Evolutionary conservation across 2,113 vertebrate species (phyloP).

Genomic region (Caranx ignobilis): DNA sequence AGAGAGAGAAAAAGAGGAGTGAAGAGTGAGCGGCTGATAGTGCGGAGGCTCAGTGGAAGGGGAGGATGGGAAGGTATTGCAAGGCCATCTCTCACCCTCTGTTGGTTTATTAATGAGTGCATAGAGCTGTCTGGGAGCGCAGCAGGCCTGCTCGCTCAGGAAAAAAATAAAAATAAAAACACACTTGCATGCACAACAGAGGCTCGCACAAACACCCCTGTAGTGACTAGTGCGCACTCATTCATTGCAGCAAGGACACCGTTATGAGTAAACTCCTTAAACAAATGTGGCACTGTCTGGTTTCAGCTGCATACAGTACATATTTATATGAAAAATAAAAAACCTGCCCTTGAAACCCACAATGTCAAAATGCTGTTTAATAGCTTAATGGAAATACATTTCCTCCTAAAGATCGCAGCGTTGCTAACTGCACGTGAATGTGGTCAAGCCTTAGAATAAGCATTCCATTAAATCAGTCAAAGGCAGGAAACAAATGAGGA

Average conservation of each 20-base stretch:
- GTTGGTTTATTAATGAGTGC: conserved; percentile 83
- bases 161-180: conserved; percentile 41
- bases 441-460: conserved; percentile 13
- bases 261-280: conserved; percentile 59
- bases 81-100: conserved; percentile 81
- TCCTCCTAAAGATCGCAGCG: conserved; percentile 1
- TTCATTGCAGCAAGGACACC: conserved; percentile 66
- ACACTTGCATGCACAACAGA: conserved; percentile 20
- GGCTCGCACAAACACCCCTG: conserved; percentile 31
- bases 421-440: neutral
- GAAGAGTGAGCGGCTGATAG: conserved; percentile 52
- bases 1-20: neutral
- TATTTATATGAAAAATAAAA: conserved; percentile 47
- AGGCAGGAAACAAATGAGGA: neutral
- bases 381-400: conserved; percentile 48
- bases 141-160: conserved; percentile 72
- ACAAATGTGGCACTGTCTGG: conserved; percentile 54
- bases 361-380: conserved; percentile 57
- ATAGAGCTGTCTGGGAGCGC: conserved; percentile 76
- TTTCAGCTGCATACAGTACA: conserved; percentile 36
- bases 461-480: conserved; percentile 1
- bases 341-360: conserved; percentile 59
- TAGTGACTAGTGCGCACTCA: conserved; percentile 41
- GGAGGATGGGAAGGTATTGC: conserved; percentile 76
- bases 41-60: conserved; percentile 43